These are phyloP conservation scores for Drosophila stalkeri DNA, from an alignment of 2,888 invertebrate species.

Conservation along the genomic window DNA sequence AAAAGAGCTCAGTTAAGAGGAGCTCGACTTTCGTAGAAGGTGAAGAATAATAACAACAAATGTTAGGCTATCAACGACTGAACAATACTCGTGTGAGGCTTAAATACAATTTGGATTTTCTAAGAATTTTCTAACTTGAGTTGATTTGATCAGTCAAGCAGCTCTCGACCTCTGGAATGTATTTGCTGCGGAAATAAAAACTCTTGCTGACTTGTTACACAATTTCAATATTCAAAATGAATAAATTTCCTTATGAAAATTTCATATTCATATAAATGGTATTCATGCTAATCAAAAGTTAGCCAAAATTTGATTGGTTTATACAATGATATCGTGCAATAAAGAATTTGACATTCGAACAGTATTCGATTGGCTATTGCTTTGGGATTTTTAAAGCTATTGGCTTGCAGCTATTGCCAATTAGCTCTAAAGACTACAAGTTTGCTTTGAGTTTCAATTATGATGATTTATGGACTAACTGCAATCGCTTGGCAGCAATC, in stretches of 20 bases:
- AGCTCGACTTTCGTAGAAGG: conserved; percentile 21
- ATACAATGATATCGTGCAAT: no score
- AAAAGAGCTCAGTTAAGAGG: conserved; percentile 29
- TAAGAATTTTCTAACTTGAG: neutral
- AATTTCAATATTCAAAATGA: neutral
- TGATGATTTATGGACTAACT: no score
- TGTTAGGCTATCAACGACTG: conserved; percentile 4
- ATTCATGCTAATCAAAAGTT: no score
- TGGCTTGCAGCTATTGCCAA: no score
- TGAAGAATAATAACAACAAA: conserved; percentile 25
- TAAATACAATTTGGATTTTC: neutral
- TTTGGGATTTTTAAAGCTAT: no score
- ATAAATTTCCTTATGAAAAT: neutral
- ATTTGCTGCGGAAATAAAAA: neutral
- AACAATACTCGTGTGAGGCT: neutral
- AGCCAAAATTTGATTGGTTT: no score
- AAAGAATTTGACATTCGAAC: no score
- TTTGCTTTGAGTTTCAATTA: no score
- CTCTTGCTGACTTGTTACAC: neutral
- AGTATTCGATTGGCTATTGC: no score
- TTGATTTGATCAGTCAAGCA: neutral
- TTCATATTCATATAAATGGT: neutral
- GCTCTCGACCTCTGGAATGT: no score
- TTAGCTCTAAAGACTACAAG: no score
- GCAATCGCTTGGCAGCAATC: neutral